Evolutionary conservation across 2,113 vertebrate genomes (phyloP).

Genomic region (Boulengeromyrus knoepffleri): DNA sequence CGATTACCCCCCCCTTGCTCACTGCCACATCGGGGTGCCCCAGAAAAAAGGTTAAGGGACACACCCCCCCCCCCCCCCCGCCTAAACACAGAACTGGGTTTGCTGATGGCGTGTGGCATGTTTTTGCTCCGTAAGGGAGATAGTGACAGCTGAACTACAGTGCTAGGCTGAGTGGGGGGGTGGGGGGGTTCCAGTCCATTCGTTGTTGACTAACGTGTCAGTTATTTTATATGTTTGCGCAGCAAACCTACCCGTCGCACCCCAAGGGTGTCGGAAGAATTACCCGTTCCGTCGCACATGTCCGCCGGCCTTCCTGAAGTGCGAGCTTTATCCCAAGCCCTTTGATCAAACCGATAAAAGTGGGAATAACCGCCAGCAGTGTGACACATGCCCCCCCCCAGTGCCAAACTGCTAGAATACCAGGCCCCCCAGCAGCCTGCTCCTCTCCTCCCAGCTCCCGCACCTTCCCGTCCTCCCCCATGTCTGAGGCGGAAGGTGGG

Average conservation of each 20-base stretch:
- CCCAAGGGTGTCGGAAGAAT: neutral
- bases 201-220: neutral
- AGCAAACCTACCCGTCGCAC: neutral
- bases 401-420: neutral
- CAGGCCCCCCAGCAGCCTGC: neutral
- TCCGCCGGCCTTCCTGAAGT: too few species aligned
- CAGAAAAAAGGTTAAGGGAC: neutral
- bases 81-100: too few species aligned
- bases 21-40: neutral
- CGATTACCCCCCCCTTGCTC: neutral
- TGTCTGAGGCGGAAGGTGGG: neutral
- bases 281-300: neutral
- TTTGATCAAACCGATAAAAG: neutral
- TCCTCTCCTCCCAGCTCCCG: neutral
- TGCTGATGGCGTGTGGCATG: too few species aligned
- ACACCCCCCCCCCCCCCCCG: too few species aligned
- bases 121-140: neutral
- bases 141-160: neutral
- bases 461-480: neutral
- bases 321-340: neutral
- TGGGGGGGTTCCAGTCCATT: neutral
- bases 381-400: neutral
- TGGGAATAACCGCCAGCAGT: neutral
- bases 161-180: too few species aligned
- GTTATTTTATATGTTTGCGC: neutral